Base-by-base conservation (phyloP, 1,140 invertebrate species). In the Charaxes varanes region DNA sequence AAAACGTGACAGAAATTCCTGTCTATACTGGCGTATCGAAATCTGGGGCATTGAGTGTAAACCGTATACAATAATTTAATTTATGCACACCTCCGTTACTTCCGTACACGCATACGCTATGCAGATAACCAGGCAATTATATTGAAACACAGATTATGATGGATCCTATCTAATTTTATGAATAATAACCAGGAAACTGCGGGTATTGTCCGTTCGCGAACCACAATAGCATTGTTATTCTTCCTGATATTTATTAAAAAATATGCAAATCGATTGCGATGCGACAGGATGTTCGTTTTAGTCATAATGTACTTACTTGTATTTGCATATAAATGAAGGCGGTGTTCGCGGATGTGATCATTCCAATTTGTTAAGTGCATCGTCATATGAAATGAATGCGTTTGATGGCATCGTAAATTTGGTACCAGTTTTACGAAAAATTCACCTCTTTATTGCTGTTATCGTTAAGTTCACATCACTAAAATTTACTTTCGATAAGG, bases 251-350 rank as follows among this genome's bases (percentile, higher is more conserved):
- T 78, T 71, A 76, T 67, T 73, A 76, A 80, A 81, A 82, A 82
- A 82, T 82, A 82, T 82, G 78, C 78, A 78, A 82, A 82, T 82
- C 78, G 63, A 82, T 78, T 57, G 71, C 55, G 53, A 44, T 45
- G 49, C 64, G 62, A 66, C 74, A 79, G 78, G 78, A 82, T 80
- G 78, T 62, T 66, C 66, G 67, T 78, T 80, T 82, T 79, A 67
- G 69, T 80, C 74, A 64, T 76, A 71, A 71, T 70, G 71, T 57
- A 60, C 55, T 66, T 57, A 60, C 55, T 66, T 62, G 62, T 72
- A 82, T 80, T 82, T 77, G 62, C 74, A 82, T 82, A 71, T 76
- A 79, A 79, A 82, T 81, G 57, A 63, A 58, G 58, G 56, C 62
- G 46, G 65, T 68, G 63, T 71, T 63, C 67, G 67, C 64, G 72